These are phyloP conservation scores for Epinotia brunnichana DNA, from an alignment of 2,888 invertebrate genomes.

Conservation along the genomic window DNA sequence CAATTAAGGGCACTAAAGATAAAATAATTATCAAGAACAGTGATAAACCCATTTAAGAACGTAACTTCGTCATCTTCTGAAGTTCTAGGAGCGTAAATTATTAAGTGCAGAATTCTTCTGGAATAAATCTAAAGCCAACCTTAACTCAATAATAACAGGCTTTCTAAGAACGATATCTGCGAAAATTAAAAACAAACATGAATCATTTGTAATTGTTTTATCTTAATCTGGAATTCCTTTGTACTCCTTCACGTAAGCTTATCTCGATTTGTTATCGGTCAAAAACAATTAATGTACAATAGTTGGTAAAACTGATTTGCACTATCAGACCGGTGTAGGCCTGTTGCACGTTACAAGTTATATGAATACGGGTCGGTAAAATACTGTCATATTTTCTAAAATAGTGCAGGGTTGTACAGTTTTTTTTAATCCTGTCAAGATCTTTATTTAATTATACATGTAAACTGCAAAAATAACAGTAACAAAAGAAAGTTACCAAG, in stretches of 20 bases:
- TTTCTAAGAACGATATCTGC: background rate
- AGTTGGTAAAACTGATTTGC: too few species aligned
- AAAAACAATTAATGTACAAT: too few species aligned
- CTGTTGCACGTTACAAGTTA: too few species aligned
- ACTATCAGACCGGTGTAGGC: too few species aligned
- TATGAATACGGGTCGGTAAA: too few species aligned
- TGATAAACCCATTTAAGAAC: background rate
- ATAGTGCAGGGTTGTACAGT: too few species aligned
- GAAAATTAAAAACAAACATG: background rate
- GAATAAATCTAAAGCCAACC: background rate
- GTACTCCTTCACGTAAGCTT: background rate
- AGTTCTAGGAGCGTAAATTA: background rate
- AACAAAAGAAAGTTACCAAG: too few species aligned
- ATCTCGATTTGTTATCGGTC: background rate
- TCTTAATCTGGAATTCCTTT: background rate
- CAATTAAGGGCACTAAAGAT: background rate
- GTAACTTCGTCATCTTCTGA: background rate
- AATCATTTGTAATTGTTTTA: background rate
- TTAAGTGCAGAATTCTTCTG: background rate
- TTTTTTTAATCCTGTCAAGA: too few species aligned
- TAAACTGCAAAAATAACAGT: too few species aligned
- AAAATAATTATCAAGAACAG: background rate
- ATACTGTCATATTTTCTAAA: too few species aligned
- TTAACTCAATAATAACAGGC: background rate
- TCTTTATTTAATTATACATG: too few species aligned